These are phyloP conservation scores for Caenorhabditis sp. DNA, from an alignment of 2,888 invertebrate genomes.

Conservation along the genomic window DNA sequence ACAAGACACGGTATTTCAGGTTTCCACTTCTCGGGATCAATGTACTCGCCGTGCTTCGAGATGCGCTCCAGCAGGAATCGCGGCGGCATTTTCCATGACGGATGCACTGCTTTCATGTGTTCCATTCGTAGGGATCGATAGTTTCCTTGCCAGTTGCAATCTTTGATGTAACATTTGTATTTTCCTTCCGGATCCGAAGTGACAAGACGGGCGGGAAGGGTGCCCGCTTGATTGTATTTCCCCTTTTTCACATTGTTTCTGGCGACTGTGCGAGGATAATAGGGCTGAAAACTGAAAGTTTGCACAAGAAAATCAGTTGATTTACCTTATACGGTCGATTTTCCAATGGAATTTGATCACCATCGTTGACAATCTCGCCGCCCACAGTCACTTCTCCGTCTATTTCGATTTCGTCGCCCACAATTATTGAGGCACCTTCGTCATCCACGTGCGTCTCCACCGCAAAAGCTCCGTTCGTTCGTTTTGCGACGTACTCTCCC, in stretches of 20 bases:
- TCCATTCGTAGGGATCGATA: constrained; percentile 65
- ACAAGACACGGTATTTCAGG: constrained; percentile 59
- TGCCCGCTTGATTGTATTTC: too few species aligned
- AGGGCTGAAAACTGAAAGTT: too few species aligned
- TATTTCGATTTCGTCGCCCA: constrained; percentile 34
- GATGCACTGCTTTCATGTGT: constrained; percentile 65
- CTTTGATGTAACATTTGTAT: constrained; percentile 64
- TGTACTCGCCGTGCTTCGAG: constrained; percentile 50
- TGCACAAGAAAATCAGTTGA: too few species aligned
- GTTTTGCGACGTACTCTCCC: constrained; percentile 11
- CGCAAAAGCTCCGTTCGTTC: not conserved
- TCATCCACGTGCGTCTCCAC: not conserved
- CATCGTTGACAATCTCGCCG: not conserved
- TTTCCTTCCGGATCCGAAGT: constrained; percentile 58
- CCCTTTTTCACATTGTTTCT: too few species aligned
- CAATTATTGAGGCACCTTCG: not conserved
- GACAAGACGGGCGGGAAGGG: not conserved
- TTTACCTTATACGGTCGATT: too few species aligned
- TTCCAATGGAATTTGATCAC: not conserved
- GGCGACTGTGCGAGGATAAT: too few species aligned
- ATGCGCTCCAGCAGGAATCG: constrained; percentile 59
- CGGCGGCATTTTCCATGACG: constrained; percentile 59
- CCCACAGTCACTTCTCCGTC: not conserved
- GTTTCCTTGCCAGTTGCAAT: constrained; percentile 58
- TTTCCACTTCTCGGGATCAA: constrained; percentile 30